Percentiles rank a stretch among this genome's conserved stretches.
phyloP scores from a whole-genome alignment of 2,113 vertebrate species.

The Xenopus laevis region DNA sequence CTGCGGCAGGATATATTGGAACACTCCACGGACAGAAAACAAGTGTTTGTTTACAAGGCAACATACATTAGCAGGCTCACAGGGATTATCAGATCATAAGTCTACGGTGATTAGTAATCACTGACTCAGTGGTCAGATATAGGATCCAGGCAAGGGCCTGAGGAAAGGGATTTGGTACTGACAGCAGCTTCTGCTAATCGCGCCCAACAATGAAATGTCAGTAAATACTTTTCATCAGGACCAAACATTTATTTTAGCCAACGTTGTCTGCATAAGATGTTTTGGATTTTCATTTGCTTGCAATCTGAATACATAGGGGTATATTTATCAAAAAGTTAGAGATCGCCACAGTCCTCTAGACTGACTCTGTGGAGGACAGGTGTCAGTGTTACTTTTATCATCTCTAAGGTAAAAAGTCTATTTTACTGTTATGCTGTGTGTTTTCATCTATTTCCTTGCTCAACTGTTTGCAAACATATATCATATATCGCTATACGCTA shows the following conservation, averaged over 20 bases:
- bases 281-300: too few species aligned
- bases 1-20: neutral
- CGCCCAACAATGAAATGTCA: neutral
- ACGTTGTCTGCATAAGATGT: neutral
- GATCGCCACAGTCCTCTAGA: too few species aligned
- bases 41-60: slow-evolving; percentile 14
- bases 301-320: too few species aligned
- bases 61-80: slow-evolving; percentile 7
- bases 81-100: slow-evolving; percentile 3
- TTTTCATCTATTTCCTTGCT: too few species aligned
- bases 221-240: neutral
- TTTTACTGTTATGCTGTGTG: too few species aligned
- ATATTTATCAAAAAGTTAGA: too few species aligned
- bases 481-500: too few species aligned
- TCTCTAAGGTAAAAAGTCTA: too few species aligned
- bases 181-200: neutral
- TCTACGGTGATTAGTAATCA: neutral
- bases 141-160: neutral
- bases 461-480: too few species aligned
- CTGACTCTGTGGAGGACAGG: too few species aligned
- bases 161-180: neutral
- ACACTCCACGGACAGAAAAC: slow-evolving; percentile 5
- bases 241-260: neutral
- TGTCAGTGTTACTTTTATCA: too few species aligned
- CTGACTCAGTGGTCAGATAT: slow-evolving; percentile 2